Base-by-base conservation (phyloP, 2,888 invertebrate genomes). In the Parapristionchus giblindavisi region DNA sequence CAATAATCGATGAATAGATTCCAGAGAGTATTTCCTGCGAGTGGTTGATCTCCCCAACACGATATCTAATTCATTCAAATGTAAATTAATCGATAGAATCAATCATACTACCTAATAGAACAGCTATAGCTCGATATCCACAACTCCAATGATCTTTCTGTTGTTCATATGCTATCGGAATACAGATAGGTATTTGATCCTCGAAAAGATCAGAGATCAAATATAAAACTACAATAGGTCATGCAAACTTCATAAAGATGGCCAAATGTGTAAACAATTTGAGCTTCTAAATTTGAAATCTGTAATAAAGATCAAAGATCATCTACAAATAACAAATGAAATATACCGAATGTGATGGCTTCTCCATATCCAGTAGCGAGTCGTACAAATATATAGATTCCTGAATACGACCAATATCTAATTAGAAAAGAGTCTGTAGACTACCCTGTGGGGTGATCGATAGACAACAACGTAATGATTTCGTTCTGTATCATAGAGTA, bases 81-180 rank as follows among this genome's bases (percentile, higher is more conserved):
- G n/a, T n/a, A n/a, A n/a, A n/a, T n/a, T n/a, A n/a, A n/a, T n/a
- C 27, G 6, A 43, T 11, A 34, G 54, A 54, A 48, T 36, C 52
- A 2, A 29, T 29, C 32, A 1, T 2, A 27, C n/a, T 36, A 71
- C 70, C 36, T 11, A 36, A 21, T n/a, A 71, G 36, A 56, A 54
- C 54, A 4, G 70, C 70, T 11, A 71, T 29, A 6, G 70, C 54
- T 27, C 70, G 40, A n/a, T 56, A 71, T n/a, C 70, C 70, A 40
- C 70, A 71, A 21, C 70, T 71, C 70, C 70, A 71, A 14, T 38
- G 40, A 32, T 71, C 70, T 3, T 32, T 40, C 29, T 71, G 70
- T 24, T 71, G 70, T 17, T 56, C 54, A 29, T 71, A 71, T 11
- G 2, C 6, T 14, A 38, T 24, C 3, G 24, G 34, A 24, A 71